These are phyloP conservation scores for Oligia fasciuncula DNA, from an alignment of 2,888 invertebrate species.

Conservation along the genomic window DNA sequence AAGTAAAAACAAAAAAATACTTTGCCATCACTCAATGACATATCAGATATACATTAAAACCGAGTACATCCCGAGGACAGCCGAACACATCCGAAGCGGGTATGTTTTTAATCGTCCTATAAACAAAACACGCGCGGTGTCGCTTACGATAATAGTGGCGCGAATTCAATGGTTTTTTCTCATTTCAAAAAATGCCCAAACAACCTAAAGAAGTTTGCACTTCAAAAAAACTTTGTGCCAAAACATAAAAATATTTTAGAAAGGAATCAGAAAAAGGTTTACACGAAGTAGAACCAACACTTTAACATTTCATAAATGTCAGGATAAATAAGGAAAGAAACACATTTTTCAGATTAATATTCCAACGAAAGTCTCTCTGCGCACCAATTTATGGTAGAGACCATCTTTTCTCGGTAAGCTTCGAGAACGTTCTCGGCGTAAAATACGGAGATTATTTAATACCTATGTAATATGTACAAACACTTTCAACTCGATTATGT, in stretches of 20 bases:
- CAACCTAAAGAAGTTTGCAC: no score
- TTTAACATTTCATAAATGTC: conserved; percentile 21
- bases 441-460: conserved; percentile 54
- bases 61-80: no score
- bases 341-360: conserved; percentile 33
- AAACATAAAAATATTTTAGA: background rate
- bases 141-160: no score
- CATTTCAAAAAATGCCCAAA: no score
- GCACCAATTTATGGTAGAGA: conserved; percentile 35
- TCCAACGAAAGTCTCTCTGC: conserved; percentile 17
- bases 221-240: background rate
- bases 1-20: no score
- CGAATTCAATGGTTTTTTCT: no score
- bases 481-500: conserved; percentile 50
- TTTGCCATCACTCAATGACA: no score
- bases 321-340: conserved; percentile 35
- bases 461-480: conserved; percentile 51
- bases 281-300: background rate
- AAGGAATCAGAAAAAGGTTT: background rate
- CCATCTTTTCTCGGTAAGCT: conserved; percentile 44
- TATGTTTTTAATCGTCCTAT: no score
- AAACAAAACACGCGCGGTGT: no score
- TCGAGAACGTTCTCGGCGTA: conserved; percentile 48
- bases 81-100: no score
- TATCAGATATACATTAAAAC: no score